Conservation (phyloP, 2,113 vertebrate species). For the Azemiops feae region DNA sequence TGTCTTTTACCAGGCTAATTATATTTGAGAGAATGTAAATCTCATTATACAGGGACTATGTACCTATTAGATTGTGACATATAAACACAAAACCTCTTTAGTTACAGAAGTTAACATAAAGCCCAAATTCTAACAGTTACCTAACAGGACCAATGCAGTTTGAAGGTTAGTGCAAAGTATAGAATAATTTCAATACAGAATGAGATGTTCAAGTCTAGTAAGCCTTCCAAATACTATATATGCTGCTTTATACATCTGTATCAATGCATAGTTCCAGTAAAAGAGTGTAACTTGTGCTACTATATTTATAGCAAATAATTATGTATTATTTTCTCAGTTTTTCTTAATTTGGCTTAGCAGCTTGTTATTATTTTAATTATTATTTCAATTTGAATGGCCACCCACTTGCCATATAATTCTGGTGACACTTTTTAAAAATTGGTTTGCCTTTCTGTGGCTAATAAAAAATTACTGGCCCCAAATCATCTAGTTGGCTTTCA, state of each 20-base stretch:
- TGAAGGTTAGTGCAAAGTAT: conserved; percentile 54
- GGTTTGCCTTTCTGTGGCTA: neutral
- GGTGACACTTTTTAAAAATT: neutral
- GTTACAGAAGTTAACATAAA: conserved; percentile 65
- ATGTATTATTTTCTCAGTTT: neutral
- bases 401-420: neutral
- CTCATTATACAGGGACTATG: conserved; percentile 78
- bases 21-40: conserved; percentile 81
- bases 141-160: conserved; percentile 56
- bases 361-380: neutral
- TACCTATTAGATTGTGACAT: conserved; percentile 73
- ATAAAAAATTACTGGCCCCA: neutral
- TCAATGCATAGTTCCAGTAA: conserved; percentile 58
- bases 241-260: conserved; percentile 6
- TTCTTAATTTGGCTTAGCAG: neutral
- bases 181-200: conserved; percentile 48
- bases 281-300: conserved; percentile 44
- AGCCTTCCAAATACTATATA: conserved; percentile 26
- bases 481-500: neutral
- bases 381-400: neutral
- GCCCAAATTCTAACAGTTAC: conserved; percentile 64
- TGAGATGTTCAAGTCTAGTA: neutral
- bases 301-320: conserved; percentile 12
- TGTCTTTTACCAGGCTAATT: conserved; percentile 81
- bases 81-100: conserved; percentile 67